Evolutionary conservation across 2,113 vertebrate genomes (phyloP).

Genomic region (Scolopax mira): DNA sequence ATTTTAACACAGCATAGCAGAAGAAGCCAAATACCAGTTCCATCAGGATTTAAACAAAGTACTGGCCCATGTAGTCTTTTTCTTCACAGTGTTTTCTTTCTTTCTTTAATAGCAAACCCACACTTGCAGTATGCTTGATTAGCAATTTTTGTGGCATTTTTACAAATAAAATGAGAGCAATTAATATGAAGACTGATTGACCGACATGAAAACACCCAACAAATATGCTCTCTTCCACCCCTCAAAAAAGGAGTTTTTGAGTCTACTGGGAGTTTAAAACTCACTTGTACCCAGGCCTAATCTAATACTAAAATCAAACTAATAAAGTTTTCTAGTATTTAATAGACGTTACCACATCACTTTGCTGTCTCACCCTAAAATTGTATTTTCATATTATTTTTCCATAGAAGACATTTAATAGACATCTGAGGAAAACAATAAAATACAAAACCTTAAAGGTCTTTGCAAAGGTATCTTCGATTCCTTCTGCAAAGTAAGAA

Average conservation of each 20-base stretch:
- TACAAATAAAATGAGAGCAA: constrained; percentile 37
- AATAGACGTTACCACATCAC: constrained; percentile 9
- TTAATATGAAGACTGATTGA: constrained; percentile 11
- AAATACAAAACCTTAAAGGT: constrained; percentile 53
- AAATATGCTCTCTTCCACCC: not conserved
- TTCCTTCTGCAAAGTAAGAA: constrained; percentile 53
- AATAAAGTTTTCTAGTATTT: constrained; percentile 35
- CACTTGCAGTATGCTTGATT: constrained; percentile 42
- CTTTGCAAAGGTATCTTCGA: constrained; percentile 40
- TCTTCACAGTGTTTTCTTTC: constrained; percentile 18
- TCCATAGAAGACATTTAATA: constrained; percentile 63
- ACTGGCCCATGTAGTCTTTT: constrained; percentile 24
- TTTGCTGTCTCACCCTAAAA: constrained; percentile 39
- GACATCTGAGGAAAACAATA: constrained; percentile 65
- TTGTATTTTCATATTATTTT: constrained; percentile 41
- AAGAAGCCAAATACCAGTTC: not conserved
- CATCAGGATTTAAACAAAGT: constrained; percentile 3
- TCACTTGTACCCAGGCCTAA: constrained; percentile 28
- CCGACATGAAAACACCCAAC: constrained; percentile 30
- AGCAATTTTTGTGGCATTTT: constrained; percentile 13
- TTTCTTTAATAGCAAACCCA: constrained; percentile 1
- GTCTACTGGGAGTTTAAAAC: not conserved
- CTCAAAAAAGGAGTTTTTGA: constrained; percentile 26
- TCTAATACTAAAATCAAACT: constrained; percentile 21
- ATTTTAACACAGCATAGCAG: constrained; percentile 41